Base-by-base conservation (phyloP, 2,797 vertebrate species). In the Takifugu rubripes region DNA sequence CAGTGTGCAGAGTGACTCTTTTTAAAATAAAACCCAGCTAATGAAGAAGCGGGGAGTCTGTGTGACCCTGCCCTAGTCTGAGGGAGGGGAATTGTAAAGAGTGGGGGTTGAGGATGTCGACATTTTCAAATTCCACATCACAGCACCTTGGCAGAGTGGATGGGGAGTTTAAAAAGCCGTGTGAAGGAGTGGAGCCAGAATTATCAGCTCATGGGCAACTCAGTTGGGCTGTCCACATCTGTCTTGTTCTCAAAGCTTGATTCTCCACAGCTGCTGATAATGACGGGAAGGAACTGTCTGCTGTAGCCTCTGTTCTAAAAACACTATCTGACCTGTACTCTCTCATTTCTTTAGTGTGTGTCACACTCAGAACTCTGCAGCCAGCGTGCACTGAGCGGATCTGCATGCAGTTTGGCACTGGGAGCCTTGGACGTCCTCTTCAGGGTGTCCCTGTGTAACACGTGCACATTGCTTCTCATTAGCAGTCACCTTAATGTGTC, bases 401-500 rank as follows among this genome's bases (percentile, higher is more conserved):
- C 68, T 78, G 25, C 52, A 54, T 40, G 50, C 79, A 77, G 46
- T 72, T 74, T 54, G 78, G 70, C 74, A 64, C 40, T 0, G 51
- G 67, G 77, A 77, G 61, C 76, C 76, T 82, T 84, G 44, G 44
- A 21, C 16, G 79, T 84, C 78, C 86, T 86, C 77, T 61, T 72
- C 43, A 10, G 54, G 4, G 1, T 45, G 50, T 65, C 50, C 62
- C 51, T 52, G 8, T 45, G 33, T 29, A 25, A 25, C 51, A 52
- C 31, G 49, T 6, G 11, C 50, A 60, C 54, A 43, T n/a, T 5
- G 42, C 63, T 10, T 58, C 82, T 87, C 82, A 88, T 89, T 89
- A 87, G 86, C 85, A 83, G 87, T 89, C 87, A 88, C 89, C 90
- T 90, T 88, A 86, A 85, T 83, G 83, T 86, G 78, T 90, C 82